Evolutionary conservation across 2,888 invertebrate species (phyloP).

Genomic region (Ennomos erosarius): DNA sequence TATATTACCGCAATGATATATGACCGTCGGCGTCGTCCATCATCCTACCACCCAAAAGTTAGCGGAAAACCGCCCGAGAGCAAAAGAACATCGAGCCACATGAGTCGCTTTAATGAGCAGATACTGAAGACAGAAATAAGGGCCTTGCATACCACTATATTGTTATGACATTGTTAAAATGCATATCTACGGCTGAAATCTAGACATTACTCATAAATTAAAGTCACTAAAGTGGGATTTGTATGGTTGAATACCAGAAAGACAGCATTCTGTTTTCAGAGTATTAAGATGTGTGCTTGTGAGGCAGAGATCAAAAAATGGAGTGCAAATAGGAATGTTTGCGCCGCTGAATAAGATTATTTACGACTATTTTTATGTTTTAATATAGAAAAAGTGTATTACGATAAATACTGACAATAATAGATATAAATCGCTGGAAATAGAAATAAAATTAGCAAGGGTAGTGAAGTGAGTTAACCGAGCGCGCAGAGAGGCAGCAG

Average conservation of each 20-base stretch:
- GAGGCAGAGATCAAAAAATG: too few species aligned
- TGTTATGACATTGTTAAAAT: constrained; percentile 81
- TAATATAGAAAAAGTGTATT: too few species aligned
- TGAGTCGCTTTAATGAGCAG: constrained; percentile 80
- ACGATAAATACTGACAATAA: not conserved
- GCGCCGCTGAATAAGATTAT: too few species aligned
- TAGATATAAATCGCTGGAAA: constrained; percentile 44
- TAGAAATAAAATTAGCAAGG: constrained; percentile 58
- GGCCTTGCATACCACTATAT: constrained; percentile 72
- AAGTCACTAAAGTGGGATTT: constrained; percentile 32
- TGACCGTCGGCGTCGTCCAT: constrained; percentile 79
- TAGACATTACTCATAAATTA: constrained; percentile 61
- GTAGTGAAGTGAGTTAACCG: constrained; percentile 66
- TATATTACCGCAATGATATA: constrained; percentile 84
- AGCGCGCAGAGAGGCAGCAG: constrained; percentile 67
- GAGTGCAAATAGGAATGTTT: too few species aligned
- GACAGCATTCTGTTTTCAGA: constrained; percentile 28
- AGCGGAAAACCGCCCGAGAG: constrained; percentile 74
- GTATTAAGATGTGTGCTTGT: constrained; percentile 6
- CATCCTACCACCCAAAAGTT: constrained; percentile 85
- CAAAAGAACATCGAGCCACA: constrained; percentile 67
- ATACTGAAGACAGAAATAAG: constrained; percentile 83
- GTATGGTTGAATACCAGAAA: constrained; percentile 31
- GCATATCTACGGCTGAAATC: constrained; percentile 61
- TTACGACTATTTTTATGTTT: too few species aligned